Base-by-base conservation (phyloP, 37 sponge, comb jelly and placozoan genomes). In the Agelas oroides region DNA sequence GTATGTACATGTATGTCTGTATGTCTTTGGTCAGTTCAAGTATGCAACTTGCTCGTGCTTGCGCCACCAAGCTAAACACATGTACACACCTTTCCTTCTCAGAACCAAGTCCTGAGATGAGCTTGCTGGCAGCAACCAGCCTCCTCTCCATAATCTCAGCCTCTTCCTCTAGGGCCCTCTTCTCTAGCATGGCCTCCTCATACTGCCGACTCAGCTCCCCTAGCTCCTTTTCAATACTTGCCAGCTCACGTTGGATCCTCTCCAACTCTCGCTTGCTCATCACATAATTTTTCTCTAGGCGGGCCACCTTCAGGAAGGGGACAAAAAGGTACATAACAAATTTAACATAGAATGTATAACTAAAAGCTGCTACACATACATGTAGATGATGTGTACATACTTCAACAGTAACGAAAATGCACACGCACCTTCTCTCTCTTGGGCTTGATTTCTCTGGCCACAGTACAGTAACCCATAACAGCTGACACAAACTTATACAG, bases 231-330 rank as follows among this genome's bases (percentile, higher is more conserved):
- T 95, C 94, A 71, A 99, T 89, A 61, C 73, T 78, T 6, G 77
- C 41, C 86, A 97, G 65, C 77, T 99, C 99, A 56, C 79, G 86
- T 53, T 97, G 94, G 58, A 99, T 99, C 73, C 84, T 89, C 30
- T 97, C 99, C 84, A 99, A 70, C 71, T 99, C 99, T 28, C 97
- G 86, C 60, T 99, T 99, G 75, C 99, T 99, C 83, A 93, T 71
- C 64, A 91, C 89, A 61, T 79, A 99, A 78, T 99, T 94, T 71
- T 73, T 86, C 75, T 99, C 99, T 56, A 99, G 84, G 36, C 76
- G 77, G 41, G 99, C 99, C 46, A 99, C 99, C 90, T 90, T 34
- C 39, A 54, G 12, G 13, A 30, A 55, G n/a, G n/a, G n/a, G n/a
- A n/a, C n/a, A n/a, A n/a, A n/a, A n/a, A n/a, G n/a, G n/a, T n/a